These are phyloP conservation scores for Mohoua ochrocephala DNA, from an alignment of 2,113 vertebrate species.

Conservation along the genomic window DNA sequence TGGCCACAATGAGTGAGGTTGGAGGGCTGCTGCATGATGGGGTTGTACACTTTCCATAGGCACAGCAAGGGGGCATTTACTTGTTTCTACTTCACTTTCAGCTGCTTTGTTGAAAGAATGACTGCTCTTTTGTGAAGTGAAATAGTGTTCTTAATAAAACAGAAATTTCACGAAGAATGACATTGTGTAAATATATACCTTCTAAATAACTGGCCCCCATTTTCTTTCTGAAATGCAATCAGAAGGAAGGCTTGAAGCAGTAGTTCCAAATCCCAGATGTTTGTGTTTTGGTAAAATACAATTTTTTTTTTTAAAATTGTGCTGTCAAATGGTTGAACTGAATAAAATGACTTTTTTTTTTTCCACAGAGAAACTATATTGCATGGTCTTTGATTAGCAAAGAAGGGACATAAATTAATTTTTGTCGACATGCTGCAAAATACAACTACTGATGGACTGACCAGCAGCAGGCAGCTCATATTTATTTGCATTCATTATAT, in stretches of 20 bases:
- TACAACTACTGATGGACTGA: neutral
- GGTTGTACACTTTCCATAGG: neutral
- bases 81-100: neutral
- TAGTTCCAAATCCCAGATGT: neutral
- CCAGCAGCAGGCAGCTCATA: neutral
- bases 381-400: neutral
- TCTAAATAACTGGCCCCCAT: neutral
- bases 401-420: neutral
- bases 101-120: neutral
- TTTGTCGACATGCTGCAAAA: neutral
- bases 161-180: neutral
- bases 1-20: neutral
- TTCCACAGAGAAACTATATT: neutral
- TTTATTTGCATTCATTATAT: neutral
- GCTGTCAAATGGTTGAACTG: neutral
- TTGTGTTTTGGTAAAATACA: neutral
- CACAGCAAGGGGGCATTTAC: neutral
- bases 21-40: neutral
- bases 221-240: conserved; percentile 40
- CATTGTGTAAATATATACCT: neutral
- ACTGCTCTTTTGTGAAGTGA: conserved; percentile 1
- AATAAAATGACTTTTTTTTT: neutral
- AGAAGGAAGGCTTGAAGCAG: neutral
- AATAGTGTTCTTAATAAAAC: conserved; percentile 3
- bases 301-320: neutral